These are phyloP conservation scores for Cataglyphis rosenhaueri DNA, from an alignment of 2,888 invertebrate species.

Conservation along the genomic window DNA sequence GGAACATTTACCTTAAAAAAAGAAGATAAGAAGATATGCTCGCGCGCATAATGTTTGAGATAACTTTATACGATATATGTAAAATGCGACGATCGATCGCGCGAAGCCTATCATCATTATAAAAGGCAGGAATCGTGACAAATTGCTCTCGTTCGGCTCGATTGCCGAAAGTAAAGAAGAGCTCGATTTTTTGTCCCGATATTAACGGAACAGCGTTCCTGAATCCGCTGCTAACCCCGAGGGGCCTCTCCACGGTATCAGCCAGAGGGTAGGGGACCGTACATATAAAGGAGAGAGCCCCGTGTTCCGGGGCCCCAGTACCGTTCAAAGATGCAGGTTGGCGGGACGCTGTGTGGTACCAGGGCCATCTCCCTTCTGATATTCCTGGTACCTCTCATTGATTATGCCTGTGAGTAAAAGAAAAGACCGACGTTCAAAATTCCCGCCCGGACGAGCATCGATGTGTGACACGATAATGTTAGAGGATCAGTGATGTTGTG, in stretches of 20 bases:
- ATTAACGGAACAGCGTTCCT: conserved; percentile 72
- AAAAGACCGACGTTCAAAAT: conserved; percentile 60
- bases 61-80: not conserved
- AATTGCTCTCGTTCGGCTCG: conserved; percentile 40
- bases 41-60: conserved; percentile 22
- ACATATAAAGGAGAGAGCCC: conserved; percentile 84
- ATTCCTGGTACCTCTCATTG: conserved; percentile 77
- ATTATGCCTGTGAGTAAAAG: conserved; percentile 80
- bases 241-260: conserved; percentile 71
- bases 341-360: conserved; percentile 82
- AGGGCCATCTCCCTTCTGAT: conserved; percentile 76
- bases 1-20: not conserved
- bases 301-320: conserved; percentile 83
- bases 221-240: conserved; percentile 75
- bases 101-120: conserved; percentile 28
- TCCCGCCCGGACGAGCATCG: conserved; percentile 44
- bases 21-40: not conserved
- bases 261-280: conserved; percentile 73
- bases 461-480: conserved; percentile 26
- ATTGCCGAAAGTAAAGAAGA: conserved; percentile 69
- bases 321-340: conserved; percentile 83
- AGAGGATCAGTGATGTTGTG: conserved; percentile 55
- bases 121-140: conserved; percentile 27
- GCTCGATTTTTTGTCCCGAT: conserved; percentile 65
- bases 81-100: conserved; percentile 13